Percentiles rank a stretch among this genome's conserved stretches.
These are phyloP conservation scores for Ammodytes marinus DNA, from an alignment of 2,113 vertebrate genomes.

Conservation along the genomic window DNA sequence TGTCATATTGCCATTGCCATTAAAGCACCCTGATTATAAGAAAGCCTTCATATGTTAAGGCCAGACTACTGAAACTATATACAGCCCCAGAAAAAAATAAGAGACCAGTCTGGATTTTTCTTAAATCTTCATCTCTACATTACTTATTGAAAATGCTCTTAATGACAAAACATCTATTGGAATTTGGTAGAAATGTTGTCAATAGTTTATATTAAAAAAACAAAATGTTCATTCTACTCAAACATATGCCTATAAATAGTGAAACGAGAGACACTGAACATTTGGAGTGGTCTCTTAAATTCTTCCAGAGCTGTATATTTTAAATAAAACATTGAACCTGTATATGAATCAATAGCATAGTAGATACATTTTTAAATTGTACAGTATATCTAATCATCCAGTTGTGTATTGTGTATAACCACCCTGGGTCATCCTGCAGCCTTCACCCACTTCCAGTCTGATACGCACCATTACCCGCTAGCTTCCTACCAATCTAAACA, in stretches of 20 bases:
- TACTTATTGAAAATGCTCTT: too few relatives aligned
- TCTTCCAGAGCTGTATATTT: too few relatives aligned
- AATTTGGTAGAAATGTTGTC: too few relatives aligned
- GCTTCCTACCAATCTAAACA: slow-evolving; percentile 28
- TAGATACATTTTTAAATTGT: too few relatives aligned
- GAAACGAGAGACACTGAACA: too few relatives aligned
- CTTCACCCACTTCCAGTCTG: neutral
- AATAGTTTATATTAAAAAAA: too few relatives aligned
- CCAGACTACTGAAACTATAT: neutral
- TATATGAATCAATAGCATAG: neutral
- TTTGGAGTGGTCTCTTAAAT: too few relatives aligned
- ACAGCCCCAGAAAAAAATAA: neutral
- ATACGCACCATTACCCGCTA: slow-evolving; percentile 20
- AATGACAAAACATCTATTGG: too few relatives aligned
- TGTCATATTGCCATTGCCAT: neutral
- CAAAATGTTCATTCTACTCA: too few relatives aligned
- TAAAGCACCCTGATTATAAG: neutral
- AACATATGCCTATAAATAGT: too few relatives aligned
- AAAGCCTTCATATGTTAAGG: neutral
- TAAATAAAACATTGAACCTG: neutral
- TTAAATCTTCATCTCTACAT: too few relatives aligned
- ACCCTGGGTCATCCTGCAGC: neutral
- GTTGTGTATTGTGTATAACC: neutral
- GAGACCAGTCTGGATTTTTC: too few relatives aligned
- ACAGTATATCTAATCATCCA: neutral